Evolutionary conservation across 2,113 vertebrate genomes (phyloP).

Genomic region (Gasterosteus aculeatus): DNA sequence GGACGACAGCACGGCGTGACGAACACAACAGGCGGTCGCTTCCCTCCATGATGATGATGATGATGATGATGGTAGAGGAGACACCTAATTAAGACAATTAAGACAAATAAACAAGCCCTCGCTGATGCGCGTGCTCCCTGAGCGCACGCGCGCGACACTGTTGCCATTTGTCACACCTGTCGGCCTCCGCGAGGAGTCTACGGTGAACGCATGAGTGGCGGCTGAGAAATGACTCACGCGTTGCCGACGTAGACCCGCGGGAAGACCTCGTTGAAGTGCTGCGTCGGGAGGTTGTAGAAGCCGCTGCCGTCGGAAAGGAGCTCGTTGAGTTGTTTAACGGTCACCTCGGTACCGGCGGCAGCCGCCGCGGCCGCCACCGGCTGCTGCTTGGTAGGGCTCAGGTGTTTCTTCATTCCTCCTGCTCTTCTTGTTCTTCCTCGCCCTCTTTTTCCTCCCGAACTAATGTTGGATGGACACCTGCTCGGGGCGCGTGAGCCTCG

Average conservation of each 20-base stretch:
- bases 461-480: conserved; percentile 43
- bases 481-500: conserved; percentile 20
- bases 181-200: not conserved
- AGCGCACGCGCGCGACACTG: conserved; percentile 46
- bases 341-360: conserved; percentile 71
- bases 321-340: conserved; percentile 93
- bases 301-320: conserved; percentile 90
- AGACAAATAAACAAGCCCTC: not conserved
- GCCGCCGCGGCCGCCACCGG: conserved; percentile 16
- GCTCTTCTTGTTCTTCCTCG: not conserved
- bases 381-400: conserved; percentile 76
- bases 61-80: conserved; percentile 2
- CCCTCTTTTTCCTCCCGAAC: conserved; percentile 1
- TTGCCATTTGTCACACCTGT: conserved; percentile 56
- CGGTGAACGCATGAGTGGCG: not conserved
- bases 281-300: conserved; percentile 92
- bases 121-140: not conserved
- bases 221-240: conserved; percentile 84
- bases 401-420: conserved; percentile 82
- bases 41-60: not conserved
- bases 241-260: conserved; percentile 94
- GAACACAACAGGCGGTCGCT: conserved; percentile 66
- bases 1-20: conserved; percentile 20
- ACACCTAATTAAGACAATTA: not conserved
- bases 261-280: conserved; percentile 95